Evolutionary conservation across 35 echinoderm and acorn worm genomes (phyloP).

Genomic region (Amphiura filiformis): DNA sequence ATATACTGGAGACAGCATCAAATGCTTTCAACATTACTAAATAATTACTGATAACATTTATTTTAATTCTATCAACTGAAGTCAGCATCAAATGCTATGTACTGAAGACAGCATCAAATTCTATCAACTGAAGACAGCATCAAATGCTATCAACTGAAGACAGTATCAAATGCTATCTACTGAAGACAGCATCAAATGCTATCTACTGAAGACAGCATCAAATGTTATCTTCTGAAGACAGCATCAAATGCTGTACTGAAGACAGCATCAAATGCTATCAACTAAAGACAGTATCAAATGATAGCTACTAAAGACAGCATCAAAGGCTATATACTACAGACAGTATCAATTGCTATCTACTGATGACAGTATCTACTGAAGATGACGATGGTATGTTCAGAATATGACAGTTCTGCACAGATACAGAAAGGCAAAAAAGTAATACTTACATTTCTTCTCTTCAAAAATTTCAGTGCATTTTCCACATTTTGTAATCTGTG

Average conservation of each 20-base stretch:
- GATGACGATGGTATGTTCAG: neutral
- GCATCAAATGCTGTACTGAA: no score
- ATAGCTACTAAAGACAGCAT: no score
- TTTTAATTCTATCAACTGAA: neutral
- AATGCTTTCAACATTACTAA: no score
- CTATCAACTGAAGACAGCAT: neutral
- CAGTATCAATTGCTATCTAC: no score
- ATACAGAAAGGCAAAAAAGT: no score
- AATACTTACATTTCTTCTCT: neutral
- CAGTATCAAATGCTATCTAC: neutral
- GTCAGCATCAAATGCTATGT: neutral
- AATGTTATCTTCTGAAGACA: no score
- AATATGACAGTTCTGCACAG: no score
- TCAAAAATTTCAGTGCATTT: neutral
- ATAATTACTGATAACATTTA: no score
- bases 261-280: no score
- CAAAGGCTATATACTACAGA: no score
- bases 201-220: neutral
- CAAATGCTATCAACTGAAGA: neutral
- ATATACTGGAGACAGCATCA: no score
- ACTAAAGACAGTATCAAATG: no score
- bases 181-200: neutral
- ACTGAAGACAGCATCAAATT: neutral
- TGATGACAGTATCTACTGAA: neutral
- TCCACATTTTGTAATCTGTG: neutral